Percentiles rank a stretch among this genome's conserved stretches.
Conservation (phyloP, 37 sponge, comb jelly and placozoan species). For the Eunapius fragilis region DNA sequence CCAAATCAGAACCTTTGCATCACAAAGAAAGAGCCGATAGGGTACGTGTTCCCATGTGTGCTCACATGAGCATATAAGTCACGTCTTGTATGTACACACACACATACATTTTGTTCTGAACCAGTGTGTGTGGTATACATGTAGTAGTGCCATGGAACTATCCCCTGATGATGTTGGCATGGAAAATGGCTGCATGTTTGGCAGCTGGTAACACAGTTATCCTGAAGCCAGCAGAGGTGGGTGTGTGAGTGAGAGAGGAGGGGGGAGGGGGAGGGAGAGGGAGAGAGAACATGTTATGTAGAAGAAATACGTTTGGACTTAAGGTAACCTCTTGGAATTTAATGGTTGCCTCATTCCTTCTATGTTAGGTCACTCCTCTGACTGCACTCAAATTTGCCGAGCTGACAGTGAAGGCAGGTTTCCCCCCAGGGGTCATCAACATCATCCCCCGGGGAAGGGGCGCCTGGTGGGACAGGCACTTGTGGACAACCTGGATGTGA, state of each 20-base stretch:
- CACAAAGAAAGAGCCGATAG: conserved; percentile 87
- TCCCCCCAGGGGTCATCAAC: conserved; percentile 91
- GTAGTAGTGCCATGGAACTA: conserved; percentile 96
- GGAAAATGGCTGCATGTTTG: conserved; percentile 92
- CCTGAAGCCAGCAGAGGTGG: conserved; percentile 91
- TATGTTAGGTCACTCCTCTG: conserved; percentile 79
- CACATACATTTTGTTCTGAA: too few relatives aligned
- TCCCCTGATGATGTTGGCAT: conserved; percentile 94
- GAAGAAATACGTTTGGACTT: too few relatives aligned
- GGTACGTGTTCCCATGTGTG: conserved; percentile 33
- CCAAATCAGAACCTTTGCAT: conserved; percentile 89
- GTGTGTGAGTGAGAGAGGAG: background rate
- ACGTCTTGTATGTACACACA: background rate
- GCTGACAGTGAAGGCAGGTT: conserved; percentile 85
- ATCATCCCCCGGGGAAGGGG: conserved; percentile 89
- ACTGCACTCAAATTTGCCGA: conserved; percentile 95
- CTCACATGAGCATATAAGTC: background rate
- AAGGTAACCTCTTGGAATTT: too few relatives aligned
- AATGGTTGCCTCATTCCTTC: too few relatives aligned
- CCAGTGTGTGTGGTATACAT: conserved; percentile 89
- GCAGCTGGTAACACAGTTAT: conserved; percentile 94
- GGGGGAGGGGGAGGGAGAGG: background rate
- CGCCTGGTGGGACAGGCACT: conserved; percentile 81
- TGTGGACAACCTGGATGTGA: conserved; percentile 80
- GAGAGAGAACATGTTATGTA: conserved; percentile 93